Evolutionary conservation across 2,888 invertebrate species (phyloP), one percentile per base, ranked within the genome.

Genomic region (Stenotaenia linearis): DNA sequence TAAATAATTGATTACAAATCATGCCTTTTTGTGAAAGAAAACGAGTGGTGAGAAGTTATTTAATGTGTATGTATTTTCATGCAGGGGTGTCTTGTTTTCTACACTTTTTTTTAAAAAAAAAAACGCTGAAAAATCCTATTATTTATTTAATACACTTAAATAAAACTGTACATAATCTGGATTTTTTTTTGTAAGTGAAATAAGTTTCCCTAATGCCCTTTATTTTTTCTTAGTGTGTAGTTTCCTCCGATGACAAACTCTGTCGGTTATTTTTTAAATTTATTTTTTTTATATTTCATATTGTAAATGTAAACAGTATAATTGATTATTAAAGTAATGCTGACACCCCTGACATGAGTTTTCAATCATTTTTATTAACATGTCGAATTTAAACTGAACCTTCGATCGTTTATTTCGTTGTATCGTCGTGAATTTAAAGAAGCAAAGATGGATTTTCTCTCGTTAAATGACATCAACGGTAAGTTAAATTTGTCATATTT

Each of bases 11-110:
- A 61, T 61, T 25, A 61, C 61, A 61, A 61, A 61, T 61, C 61
- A 61, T 61, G 61, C 61, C 61, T 61, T 61, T 61, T 61, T 61
- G 61, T 61, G 61, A 61, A 61, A 61, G 61, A 61, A 61, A 25
- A 61, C 28, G 61, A 61, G 25, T 61, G 61, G 61, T 61, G 25
- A 61, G 61, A 61, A 61, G 61, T 61, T 61, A 61, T 61, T 61
- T 61, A 61, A 61, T 61, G 61, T 61, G 23, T 25, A 23, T 61
- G 61, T 61, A 61, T 61, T 61, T 61, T 61, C 61, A 61, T 61
- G 61, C 61, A 61, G 61, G 61, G 61, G 61, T 61, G 61, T 61
- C 61, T 61, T 45, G 25, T 61, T 61, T 61, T 61, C 61, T 61
- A 61, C 61, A 61, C 45, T 45, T n/a, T 61, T 61, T 61, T 61